Base-by-base conservation (phyloP, 2,797 vertebrate genomes). In the Rhincodon typus region DNA sequence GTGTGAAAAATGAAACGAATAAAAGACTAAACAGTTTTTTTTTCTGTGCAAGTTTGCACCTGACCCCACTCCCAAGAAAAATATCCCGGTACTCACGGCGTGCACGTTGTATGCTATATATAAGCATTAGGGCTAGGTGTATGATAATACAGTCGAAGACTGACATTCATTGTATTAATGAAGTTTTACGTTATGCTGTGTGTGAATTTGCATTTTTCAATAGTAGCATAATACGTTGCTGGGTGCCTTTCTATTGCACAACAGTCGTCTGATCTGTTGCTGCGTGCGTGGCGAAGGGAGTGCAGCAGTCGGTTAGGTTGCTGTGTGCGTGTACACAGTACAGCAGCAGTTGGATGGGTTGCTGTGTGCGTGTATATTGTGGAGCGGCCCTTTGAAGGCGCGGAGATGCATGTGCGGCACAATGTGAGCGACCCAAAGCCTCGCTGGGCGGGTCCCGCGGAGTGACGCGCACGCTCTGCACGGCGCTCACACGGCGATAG, bases 401-500 rank as follows among this genome's bases (percentile, higher is more conserved):
- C 4, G 6, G 67, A 2, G 69, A 53, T 74, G 94, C 94, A 94
- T 94, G 94, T 72, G 94, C 94, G 30, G 94, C 42, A 7, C 69
- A 30, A 13, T 94, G 69, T 94, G 94, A 94, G 30, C 74, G 69
- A 94, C 94, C 94, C 69, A 50, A 42, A 38, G 94, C 69, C 94
- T 94, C 13, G 94, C 69, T 94, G 69, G 94, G 94, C 94, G 94
- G 94, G 94, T 94, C 94, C 94, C 94, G 94, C 69, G 72, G 94
- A 94, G 94, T 94, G 94, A 94, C 94, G 94, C 94, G 94, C 94
- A 94, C 94, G 69, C 94, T 96, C 97, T 97, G 96, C 96, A 96
- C 96, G 96, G 96, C 96, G 97, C 96, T 98, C 97, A 94, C 97
- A 98, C 96, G 96, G 97, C 25, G 96, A 98, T 97, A 97, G 97